Evolutionary conservation across 2,797 vertebrate species (phyloP).

Genomic region (Sciurus carolinensis): DNA sequence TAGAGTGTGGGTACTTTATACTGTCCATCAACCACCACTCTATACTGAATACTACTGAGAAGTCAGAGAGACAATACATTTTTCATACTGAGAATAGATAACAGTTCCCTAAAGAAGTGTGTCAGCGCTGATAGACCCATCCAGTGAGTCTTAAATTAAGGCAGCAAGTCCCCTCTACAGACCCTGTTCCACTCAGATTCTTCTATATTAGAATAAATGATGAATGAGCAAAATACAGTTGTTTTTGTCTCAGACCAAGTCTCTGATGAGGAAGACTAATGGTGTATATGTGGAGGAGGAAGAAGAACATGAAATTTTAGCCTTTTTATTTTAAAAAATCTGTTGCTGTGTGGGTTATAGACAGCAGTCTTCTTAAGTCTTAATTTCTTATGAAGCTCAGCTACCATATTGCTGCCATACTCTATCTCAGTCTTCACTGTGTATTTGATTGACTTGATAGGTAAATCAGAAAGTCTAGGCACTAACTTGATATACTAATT

Average conservation of each 20-base stretch:
- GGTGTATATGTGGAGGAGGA: not conserved
- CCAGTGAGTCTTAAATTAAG: not conserved
- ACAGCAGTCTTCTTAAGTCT: too few relatives aligned
- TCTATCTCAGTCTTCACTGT: not conserved
- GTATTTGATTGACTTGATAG: not conserved
- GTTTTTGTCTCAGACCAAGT: not conserved
- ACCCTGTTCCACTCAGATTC: not conserved
- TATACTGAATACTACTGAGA: not conserved
- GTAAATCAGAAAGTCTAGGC: not conserved
- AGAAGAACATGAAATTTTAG: not conserved
- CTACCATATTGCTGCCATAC: too few relatives aligned
- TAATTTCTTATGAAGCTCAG: too few relatives aligned
- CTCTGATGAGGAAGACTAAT: not conserved
- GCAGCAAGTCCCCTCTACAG: not conserved
- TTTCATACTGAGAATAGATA: not conserved
- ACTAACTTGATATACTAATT: not conserved
- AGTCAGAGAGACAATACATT: not conserved
- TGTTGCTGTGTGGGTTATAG: too few relatives aligned
- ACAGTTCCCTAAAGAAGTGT: not conserved
- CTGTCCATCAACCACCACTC: not conserved
- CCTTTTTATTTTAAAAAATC: not conserved
- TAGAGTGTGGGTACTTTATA: not conserved
- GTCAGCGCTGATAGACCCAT: accelerated
- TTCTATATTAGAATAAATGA: not conserved
- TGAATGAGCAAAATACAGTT: not conserved